A percentile compares a stretch with the other conserved stretches of the same genome.
phyloP scores from a whole-genome alignment of 2,888 invertebrate genomes.

The Candidula unifasciata region DNA sequence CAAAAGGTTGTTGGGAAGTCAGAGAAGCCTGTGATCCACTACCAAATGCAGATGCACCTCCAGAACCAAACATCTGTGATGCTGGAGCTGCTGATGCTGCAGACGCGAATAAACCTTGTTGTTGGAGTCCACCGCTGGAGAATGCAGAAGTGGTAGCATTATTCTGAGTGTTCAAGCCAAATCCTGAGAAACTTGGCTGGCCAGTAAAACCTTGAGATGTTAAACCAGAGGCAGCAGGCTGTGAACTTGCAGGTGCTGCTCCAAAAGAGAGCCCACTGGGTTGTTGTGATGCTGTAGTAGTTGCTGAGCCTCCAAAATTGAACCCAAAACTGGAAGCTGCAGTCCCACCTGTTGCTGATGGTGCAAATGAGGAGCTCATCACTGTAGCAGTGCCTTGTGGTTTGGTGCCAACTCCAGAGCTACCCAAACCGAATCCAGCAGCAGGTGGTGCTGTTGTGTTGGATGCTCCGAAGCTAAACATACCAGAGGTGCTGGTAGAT shows the following conservation, averaged over 20 bases:
- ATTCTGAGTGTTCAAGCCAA: neutral
- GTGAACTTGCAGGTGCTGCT: neutral
- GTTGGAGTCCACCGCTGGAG: neutral
- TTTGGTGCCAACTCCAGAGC: neutral
- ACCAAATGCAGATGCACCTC: neutral
- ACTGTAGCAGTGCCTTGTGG: neutral
- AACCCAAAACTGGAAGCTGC: conserved; percentile 3
- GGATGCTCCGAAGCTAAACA: conserved; percentile 33
- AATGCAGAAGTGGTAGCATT: neutral
- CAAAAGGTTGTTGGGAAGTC: conserved; percentile 4
- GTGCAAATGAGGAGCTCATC: neutral
- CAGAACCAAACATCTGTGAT: neutral
- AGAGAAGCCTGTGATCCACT: conserved; percentile 8
- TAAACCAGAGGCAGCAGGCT: neutral
- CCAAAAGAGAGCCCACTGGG: conserved; percentile 1
- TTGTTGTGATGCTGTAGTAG: neutral
- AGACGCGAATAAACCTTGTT: neutral
- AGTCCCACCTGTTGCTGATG: neutral
- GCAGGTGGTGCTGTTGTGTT: neutral
- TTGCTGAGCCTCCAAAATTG: conserved; percentile 34
- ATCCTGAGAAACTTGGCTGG: conserved; percentile 2
- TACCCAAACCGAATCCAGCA: conserved; percentile 35
- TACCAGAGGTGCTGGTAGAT: neutral
- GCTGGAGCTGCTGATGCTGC: neutral
- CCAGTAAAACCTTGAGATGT: neutral